Conservation (phyloP, 2,113 vertebrate species). For the Corapipo altera region DNA sequence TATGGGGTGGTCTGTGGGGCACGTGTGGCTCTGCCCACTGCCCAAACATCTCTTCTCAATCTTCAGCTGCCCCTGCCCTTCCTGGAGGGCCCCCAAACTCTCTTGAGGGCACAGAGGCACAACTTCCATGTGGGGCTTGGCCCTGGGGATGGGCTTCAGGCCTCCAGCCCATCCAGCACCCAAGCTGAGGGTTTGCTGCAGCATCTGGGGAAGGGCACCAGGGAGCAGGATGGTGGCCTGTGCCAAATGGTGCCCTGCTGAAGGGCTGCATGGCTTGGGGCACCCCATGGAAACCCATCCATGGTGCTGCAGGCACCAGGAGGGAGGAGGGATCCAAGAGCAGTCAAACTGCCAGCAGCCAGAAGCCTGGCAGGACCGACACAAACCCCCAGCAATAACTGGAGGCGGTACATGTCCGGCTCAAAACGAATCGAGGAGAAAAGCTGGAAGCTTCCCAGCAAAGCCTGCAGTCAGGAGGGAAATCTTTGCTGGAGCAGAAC, state of each 20-base stretch:
- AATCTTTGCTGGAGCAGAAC: background rate
- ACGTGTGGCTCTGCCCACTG: background rate
- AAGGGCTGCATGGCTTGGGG: background rate
- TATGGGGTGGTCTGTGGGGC: rapidly evolving
- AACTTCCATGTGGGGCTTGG: background rate
- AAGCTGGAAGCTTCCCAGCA: background rate
- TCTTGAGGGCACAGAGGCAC: background rate
- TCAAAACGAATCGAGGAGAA: background rate
- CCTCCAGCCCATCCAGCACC: rapidly evolving
- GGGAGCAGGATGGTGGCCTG: background rate
- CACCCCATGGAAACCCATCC: background rate
- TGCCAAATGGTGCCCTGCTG: background rate
- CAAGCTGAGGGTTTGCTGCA: background rate
- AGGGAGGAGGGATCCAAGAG: background rate
- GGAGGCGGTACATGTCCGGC: background rate
- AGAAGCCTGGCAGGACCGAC: background rate
- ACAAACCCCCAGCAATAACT: background rate
- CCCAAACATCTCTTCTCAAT: background rate
- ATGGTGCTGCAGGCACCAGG: rapidly evolving
- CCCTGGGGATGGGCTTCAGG: background rate
- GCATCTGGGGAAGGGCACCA: background rate
- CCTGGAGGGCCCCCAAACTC: background rate
- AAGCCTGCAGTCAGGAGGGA: background rate
- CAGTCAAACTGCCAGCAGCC: rapidly evolving
- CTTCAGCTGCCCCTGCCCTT: background rate